phyloP scores from a whole-genome alignment of 1,140 invertebrate genomes.

The Bemisia tabaci region DNA sequence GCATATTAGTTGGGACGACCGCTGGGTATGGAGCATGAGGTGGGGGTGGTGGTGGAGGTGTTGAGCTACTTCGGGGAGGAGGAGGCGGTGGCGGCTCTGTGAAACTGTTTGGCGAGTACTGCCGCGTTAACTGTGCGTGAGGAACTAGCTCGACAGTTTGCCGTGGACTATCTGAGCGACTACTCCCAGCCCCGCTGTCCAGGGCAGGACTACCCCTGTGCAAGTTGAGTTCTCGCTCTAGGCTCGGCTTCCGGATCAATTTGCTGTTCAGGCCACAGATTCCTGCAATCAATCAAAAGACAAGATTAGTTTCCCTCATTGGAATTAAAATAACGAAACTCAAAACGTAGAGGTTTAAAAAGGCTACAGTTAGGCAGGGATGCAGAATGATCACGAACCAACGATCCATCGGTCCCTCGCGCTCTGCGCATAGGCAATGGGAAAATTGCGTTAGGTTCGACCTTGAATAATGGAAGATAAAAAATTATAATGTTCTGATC shows the following conservation, averaged over 20 bases:
- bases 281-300: slow-evolving; percentile 13
- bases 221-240: slow-evolving; percentile 60
- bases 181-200: slow-evolving; percentile 74
- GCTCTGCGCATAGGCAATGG: too few relatives aligned
- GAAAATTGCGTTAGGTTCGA: too few relatives aligned
- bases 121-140: slow-evolving; percentile 38
- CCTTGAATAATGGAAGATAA: too few relatives aligned
- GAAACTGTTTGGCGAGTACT: slow-evolving; percentile 51
- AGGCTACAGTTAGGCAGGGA: too few relatives aligned
- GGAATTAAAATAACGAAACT: too few relatives aligned
- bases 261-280: slow-evolving; percentile 49
- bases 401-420: too few relatives aligned
- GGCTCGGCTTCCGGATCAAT: slow-evolving; percentile 69
- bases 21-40: slow-evolving; percentile 39
- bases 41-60: slow-evolving; percentile 55
- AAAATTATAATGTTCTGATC: too few relatives aligned
- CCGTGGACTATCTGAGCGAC: slow-evolving; percentile 73
- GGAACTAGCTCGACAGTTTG: slow-evolving; percentile 31
- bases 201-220: slow-evolving; percentile 69
- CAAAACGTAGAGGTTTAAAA: too few relatives aligned
- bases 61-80: slow-evolving; percentile 37
- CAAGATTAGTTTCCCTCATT: too few relatives aligned
- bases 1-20: slow-evolving; percentile 46
- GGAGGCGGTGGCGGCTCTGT: slow-evolving; percentile 32
- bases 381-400: too few relatives aligned